phyloP scores from a whole-genome alignment of 2,113 vertebrate species.

The Chascanopsetta lugubris region DNA sequence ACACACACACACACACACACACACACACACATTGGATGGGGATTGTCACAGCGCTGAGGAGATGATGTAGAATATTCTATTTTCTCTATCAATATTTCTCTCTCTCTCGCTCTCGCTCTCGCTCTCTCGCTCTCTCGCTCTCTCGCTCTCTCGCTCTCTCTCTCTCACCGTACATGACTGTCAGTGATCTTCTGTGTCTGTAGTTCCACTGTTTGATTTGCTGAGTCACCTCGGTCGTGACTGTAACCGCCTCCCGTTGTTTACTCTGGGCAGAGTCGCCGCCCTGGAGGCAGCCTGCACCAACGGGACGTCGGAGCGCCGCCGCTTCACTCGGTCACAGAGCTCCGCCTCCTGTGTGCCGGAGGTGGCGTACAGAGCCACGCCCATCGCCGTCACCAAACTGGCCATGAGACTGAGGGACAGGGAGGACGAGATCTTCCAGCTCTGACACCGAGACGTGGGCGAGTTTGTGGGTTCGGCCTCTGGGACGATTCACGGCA shows the following conservation, averaged over 20 bases:
- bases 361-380: constrained; percentile 68
- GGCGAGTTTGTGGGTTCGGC: background rate
- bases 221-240: background rate
- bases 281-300: constrained; percentile 65
- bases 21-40: no score
- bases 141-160: background rate
- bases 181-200: no score
- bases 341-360: constrained; percentile 37
- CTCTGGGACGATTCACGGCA: background rate
- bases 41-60: no score
- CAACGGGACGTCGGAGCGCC: constrained; percentile 21
- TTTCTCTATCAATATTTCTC: no score
- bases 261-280: constrained; percentile 68
- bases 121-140: no score
- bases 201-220: no score
- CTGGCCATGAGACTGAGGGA: constrained; percentile 81
- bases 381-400: constrained; percentile 85
- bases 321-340: constrained; percentile 44
- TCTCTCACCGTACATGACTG: no score
- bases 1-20: no score
- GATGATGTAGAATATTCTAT: no score
- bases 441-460: constrained; percentile 79
- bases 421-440: constrained; percentile 91
- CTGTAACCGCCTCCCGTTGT: background rate
- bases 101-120: no score